Conservation (phyloP, 2,113 vertebrate genomes). For the Muntiacus muntjak region DNA sequence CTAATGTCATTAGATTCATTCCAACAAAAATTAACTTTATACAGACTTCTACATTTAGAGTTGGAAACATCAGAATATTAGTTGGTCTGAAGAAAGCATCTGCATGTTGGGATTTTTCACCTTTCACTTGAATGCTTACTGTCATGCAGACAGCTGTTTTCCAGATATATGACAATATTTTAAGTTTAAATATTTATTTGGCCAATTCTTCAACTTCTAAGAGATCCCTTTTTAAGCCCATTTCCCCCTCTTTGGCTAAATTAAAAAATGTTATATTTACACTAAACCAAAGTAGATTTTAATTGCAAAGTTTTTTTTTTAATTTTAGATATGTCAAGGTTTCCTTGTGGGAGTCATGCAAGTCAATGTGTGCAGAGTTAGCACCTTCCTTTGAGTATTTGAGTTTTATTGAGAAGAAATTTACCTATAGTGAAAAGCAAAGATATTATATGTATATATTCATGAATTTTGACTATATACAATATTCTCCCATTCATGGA, state of each 20-base stretch:
- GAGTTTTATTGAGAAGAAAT: not conserved
- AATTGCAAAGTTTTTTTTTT: not conserved
- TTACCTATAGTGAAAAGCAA: not conserved
- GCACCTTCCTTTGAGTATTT: not conserved
- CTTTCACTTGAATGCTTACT: not conserved
- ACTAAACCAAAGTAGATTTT: not conserved
- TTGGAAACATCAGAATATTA: not conserved
- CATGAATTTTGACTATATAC: not conserved
- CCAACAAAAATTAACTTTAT: conserved; percentile 4
- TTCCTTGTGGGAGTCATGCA: not conserved
- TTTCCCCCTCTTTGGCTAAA: not conserved
- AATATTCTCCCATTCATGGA: not conserved
- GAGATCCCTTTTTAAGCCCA: not conserved
- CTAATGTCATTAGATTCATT: not conserved
- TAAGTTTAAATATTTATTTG: not conserved
- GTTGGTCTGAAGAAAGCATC: not conserved
- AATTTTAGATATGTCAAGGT: not conserved
- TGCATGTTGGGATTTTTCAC: not conserved
- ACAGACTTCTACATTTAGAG: not conserved
- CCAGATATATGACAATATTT: not conserved
- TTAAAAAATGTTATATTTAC: not conserved
- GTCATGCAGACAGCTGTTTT: not conserved
- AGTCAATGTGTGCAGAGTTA: not conserved
- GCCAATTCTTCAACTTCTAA: not conserved
- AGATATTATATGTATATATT: not conserved